Evolutionary conservation across 2,113 vertebrate genomes (phyloP).

Genomic region (Chauna torquata): DNA sequence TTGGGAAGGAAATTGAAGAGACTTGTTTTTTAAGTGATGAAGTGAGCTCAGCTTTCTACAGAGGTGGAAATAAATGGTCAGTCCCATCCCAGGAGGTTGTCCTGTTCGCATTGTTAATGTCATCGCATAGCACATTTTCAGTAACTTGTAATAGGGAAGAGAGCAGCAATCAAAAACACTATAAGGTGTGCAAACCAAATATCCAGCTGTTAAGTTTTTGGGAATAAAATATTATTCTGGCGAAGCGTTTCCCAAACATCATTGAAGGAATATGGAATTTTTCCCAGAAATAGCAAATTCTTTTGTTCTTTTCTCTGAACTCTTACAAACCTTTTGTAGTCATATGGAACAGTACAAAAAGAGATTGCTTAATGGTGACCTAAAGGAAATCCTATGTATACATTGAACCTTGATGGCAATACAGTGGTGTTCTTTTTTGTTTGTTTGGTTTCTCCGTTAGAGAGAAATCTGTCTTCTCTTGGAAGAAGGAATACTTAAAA

Average conservation of each 20-base stretch:
- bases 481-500: not conserved
- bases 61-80: not conserved
- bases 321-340: not conserved
- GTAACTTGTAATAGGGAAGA: not conserved
- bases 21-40: not conserved
- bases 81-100: not conserved
- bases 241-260: not conserved
- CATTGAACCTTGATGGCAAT: not conserved
- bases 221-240: not conserved
- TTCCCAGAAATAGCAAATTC: not conserved
- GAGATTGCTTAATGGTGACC: not conserved
- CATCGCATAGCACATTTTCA: not conserved
- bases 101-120: accelerated
- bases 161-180: not conserved
- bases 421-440: not conserved
- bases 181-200: accelerated
- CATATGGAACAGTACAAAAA: not conserved
- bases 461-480: not conserved
- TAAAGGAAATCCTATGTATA: not conserved
- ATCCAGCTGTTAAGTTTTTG: not conserved
- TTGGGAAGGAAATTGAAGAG: not conserved
- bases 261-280: not conserved
- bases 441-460: not conserved
- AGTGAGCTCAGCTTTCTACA: not conserved
- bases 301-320: not conserved